Base-by-base conservation (phyloP, 2,113 vertebrate genomes). In the Rhinogobius similis region DNA sequence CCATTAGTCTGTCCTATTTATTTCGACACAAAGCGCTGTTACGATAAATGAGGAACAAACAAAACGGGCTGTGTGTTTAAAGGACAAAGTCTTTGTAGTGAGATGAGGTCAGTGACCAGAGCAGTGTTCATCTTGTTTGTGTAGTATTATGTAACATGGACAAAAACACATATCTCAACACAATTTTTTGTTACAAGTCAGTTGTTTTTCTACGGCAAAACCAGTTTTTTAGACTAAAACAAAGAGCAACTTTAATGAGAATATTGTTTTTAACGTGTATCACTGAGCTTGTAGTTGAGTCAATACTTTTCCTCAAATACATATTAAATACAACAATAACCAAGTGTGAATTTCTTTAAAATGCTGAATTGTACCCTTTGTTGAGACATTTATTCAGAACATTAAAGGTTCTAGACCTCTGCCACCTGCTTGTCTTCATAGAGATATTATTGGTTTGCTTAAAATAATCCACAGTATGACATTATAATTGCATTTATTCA, bases 41-140 rank as follows among this genome's bases (percentile, higher is more conserved):
- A n/a, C 16, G 18, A n/a, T 36, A 36, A 58, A 36, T 29, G 29
- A 11, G 20, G 58, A 61, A 36, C 58, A 36, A 29, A 27, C 24
- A 29, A 29, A 27, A 29, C 24, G 50, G 21, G n/a, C 50, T 14
- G 55, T 29, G 27, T 61, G 58, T 61, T 59, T 32, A 61, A 61
- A 61, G 58, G 58, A 38, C 58, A 36, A 21, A 61, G 58, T 61
- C 58, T 61, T 61, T 38, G 58, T 36, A n/a, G 58, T 61, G 9
- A 10, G 29, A 36, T 10, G 58, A 61, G 58, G 58, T 61, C 16
- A 61, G 27, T 38, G 58, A 38, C 58, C 58, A 38, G 29, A 36
- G 29, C 58, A 38, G 58, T n/a, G 18, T 20, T 59, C 56, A 32
- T 61, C 58, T 29, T 38, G 58, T 61, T 61, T 58, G 26, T 58